Base-by-base conservation (phyloP, 2,113 vertebrate genomes). In the Semnopithecus entellus region DNA sequence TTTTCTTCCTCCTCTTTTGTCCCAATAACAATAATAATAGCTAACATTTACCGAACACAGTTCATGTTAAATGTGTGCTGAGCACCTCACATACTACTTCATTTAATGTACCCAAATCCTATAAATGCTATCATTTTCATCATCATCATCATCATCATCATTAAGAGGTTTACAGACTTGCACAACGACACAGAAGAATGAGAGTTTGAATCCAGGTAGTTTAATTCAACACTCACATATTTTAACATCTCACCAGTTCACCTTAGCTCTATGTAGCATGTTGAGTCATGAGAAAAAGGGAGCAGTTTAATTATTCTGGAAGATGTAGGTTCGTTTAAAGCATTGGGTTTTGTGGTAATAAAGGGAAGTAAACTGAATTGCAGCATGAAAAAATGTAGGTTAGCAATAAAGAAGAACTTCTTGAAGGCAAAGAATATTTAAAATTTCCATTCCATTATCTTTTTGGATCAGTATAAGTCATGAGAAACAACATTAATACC, bases 391-490 rank as follows among this genome's bases (percentile, higher is more conserved):
- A 32, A 45, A 35, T 61, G 7, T 22, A 59, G 84, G 66, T 68
- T 59, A 78, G 59, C 80, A n/a, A 55, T 72, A 81, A 66, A 85
- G 43, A 76, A 82, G 45, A 70, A 91, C 43, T 92, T 85, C 14
- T 30, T 76, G 25, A 81, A 87, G 55, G 75, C 17, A 52, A 57
- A 20, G 13, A 0, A 50, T 80, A 90, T 48, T 93, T 92, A 55
- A 38, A 90, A 88, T 68, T 86, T 14, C 68, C 92, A 78, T 68
- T 76, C 43, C 22, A 32, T 87, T 72, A 87, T 76, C 20, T 90
- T 89, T 85, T 55, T 35, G 50, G 25, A 89, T 89, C 40, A 79
- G 95, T 90, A 61, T 94, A 85, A 88, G 45, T 93, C 55, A 83
- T 43, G 43, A 91, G 57, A 79, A 81, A 68, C 16, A 94, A 75